Percentiles rank a stretch among this genome's conserved stretches.
phyloP scores from a whole-genome alignment of 1,140 invertebrate species.

The Latrodectus geometricus region DNA sequence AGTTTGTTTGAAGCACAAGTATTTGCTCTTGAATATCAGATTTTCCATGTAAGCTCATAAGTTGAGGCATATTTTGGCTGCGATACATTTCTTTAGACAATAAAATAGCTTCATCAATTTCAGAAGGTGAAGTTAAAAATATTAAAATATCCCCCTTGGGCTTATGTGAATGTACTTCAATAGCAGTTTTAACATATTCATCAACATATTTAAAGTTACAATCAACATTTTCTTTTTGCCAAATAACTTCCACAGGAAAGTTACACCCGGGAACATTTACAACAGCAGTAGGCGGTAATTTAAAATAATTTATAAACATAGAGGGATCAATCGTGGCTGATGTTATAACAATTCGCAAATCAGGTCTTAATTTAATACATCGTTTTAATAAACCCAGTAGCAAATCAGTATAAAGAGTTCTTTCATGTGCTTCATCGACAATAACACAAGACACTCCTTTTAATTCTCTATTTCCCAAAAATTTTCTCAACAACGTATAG shows the following conservation, averaged over 20 bases:
- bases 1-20: constrained; percentile 67
- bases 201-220: constrained; percentile 88
- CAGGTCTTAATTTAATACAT: constrained; percentile 81
- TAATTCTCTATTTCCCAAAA: constrained; percentile 85
- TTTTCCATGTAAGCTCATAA: constrained; percentile 69
- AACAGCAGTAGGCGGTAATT: constrained; percentile 75
- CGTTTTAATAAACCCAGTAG: constrained; percentile 86
- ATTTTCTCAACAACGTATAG: constrained; percentile 88
- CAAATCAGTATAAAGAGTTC: constrained; percentile 94
- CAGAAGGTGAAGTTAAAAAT: constrained; percentile 95
- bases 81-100: constrained; percentile 71
- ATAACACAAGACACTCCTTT: constrained; percentile 80
- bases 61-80: constrained; percentile 52
- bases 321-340: constrained; percentile 97
- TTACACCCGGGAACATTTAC: constrained; percentile 91
- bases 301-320: constrained; percentile 90
- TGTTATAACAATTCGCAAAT: constrained; percentile 95
- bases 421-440: constrained; percentile 96
- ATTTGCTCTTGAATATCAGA: constrained; percentile 76
- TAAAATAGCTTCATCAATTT: constrained; percentile 83
- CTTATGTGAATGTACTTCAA: constrained; percentile 84
- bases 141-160: constrained; percentile 88
- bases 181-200: constrained; percentile 78
- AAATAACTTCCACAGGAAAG: constrained; percentile 79
- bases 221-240: constrained; percentile 84